phyloP scores from a whole-genome alignment of 1,140 invertebrate genomes.

The Sipha flava region DNA sequence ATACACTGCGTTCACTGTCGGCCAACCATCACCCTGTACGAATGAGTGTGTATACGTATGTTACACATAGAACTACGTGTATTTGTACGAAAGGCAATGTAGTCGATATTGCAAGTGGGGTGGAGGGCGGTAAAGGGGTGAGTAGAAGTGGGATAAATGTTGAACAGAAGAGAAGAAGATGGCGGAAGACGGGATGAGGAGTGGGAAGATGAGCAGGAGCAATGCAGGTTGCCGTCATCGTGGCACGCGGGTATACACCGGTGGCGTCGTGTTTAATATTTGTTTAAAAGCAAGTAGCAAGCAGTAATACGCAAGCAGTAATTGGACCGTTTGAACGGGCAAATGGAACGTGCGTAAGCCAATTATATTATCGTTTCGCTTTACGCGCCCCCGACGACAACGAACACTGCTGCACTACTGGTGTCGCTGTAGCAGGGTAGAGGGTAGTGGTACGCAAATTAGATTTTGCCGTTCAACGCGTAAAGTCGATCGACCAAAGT shows the following conservation, averaged over 20 bases:
- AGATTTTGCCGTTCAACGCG: neutral
- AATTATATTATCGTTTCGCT: conserved; percentile 11
- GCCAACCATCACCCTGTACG: no score
- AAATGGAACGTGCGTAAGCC: conserved; percentile 3
- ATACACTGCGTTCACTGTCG: no score
- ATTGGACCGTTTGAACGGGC: conserved; percentile 7
- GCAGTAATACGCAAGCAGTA: neutral
- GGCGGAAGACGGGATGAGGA: no score
- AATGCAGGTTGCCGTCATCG: no score
- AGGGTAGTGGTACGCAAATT: neutral
- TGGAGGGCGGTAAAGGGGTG: no score
- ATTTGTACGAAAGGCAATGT: no score
- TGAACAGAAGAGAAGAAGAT: no score
- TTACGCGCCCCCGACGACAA: neutral
- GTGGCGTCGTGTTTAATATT: neutral
- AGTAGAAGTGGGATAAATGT: no score
- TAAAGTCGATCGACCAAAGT: neutral
- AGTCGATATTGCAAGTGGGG: no score
- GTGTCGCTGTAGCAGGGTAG: neutral
- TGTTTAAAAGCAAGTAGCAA: neutral
- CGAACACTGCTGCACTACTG: neutral
- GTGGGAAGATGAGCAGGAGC: no score
- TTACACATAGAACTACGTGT: no score
- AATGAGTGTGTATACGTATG: no score
- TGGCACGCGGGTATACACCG: neutral